phyloP scores from a whole-genome alignment of 2,888 invertebrate species.

The Drosophila kuntzei region DNA sequence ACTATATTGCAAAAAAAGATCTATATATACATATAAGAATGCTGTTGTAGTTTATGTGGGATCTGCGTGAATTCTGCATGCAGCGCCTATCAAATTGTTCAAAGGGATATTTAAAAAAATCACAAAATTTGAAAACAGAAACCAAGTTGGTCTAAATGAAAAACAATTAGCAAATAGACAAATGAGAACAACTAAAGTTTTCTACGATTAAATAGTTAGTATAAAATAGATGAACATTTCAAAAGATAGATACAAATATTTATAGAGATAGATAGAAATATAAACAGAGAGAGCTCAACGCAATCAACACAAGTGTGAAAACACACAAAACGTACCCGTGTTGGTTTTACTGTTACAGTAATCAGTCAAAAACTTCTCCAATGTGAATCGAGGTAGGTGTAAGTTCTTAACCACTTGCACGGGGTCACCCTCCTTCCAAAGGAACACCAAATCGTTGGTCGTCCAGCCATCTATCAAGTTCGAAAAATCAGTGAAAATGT shows the following conservation, averaged over 20 bases:
- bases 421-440: slow-evolving; percentile 98
- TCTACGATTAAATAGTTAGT: slow-evolving; percentile 8
- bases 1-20: slow-evolving; percentile 19
- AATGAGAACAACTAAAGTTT: slow-evolving; percentile 11
- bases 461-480: slow-evolving; percentile 95
- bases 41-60: no score
- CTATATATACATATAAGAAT: neutral
- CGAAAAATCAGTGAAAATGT: neutral
- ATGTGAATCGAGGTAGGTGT: slow-evolving; percentile 96
- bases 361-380: slow-evolving; percentile 97
- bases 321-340: slow-evolving; percentile 89
- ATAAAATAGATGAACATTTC: slow-evolving; percentile 5
- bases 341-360: slow-evolving; percentile 99
- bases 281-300: slow-evolving; percentile 29
- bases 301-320: slow-evolving; percentile 48
- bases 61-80: slow-evolving; percentile 29
- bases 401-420: slow-evolving; percentile 97
- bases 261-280: slow-evolving; percentile 5
- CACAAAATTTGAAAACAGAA: slow-evolving; percentile 7
- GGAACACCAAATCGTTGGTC: slow-evolving; percentile 97
- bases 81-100: slow-evolving; percentile 23
- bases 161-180: slow-evolving; percentile 8
- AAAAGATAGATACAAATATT: slow-evolving; percentile 22
- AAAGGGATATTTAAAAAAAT: slow-evolving; percentile 22
- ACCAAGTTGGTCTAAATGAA: slow-evolving; percentile 11